phyloP scores from a whole-genome alignment of 2,797 vertebrate species.

The Sebastes jordani region DNA sequence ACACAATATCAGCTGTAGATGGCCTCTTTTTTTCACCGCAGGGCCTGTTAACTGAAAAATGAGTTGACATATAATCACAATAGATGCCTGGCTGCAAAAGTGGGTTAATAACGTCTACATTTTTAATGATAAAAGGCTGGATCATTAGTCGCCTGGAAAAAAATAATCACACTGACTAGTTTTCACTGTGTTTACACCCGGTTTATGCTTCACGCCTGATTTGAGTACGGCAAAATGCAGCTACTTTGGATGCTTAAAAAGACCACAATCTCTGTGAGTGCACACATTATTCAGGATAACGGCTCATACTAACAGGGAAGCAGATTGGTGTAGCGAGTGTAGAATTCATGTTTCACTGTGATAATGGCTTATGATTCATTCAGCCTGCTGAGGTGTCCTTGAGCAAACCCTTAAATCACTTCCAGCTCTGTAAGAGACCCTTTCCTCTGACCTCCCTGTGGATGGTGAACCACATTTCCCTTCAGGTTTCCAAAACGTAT shows the following conservation, averaged over 20 bases:
- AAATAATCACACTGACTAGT: slow-evolving; percentile 19
- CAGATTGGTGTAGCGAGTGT: neutral
- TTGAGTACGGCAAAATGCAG: slow-evolving; percentile 1
- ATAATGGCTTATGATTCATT: slow-evolving; percentile 33
- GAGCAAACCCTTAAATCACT: slow-evolving; percentile 30
- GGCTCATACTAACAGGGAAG: neutral
- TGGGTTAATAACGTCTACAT: slow-evolving; percentile 60
- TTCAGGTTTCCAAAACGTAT: neutral
- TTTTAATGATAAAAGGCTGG: slow-evolving; percentile 56
- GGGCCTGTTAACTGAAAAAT: neutral
- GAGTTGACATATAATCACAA: slow-evolving; percentile 35
- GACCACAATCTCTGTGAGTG: neutral
- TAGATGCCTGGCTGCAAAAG: slow-evolving; percentile 26
- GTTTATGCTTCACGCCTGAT: slow-evolving; percentile 12
- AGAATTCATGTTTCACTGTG: slow-evolving; percentile 5
- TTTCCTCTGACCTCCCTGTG: neutral
- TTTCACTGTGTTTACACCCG: slow-evolving; percentile 18
- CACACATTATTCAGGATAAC: slow-evolving; percentile 17
- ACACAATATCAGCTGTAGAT: neutral
- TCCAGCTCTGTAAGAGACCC: neutral
- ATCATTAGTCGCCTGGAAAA: slow-evolving; percentile 31
- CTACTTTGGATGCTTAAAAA: slow-evolving; percentile 15
- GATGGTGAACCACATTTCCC: neutral
- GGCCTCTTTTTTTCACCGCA: slow-evolving; percentile 17
- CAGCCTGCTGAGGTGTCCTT: slow-evolving; percentile 33